These are phyloP conservation scores for Erynnis tages DNA, from an alignment of 2,888 invertebrate species.

Conservation along the genomic window DNA sequence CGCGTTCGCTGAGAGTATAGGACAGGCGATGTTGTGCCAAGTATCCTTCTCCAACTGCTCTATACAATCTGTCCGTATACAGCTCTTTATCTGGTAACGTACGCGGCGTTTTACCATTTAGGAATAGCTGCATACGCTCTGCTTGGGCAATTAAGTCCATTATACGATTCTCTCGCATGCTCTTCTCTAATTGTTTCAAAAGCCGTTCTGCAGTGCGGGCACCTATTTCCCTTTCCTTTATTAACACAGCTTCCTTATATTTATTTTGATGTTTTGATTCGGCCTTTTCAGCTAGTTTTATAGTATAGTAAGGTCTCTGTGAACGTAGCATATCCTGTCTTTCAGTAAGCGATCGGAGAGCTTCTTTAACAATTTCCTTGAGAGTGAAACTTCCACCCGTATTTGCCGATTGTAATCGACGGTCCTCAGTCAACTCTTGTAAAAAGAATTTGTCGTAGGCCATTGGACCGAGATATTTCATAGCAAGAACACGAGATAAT, in stretches of 20 bases:
- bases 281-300: conserved; percentile 67
- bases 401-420: conserved; percentile 65
- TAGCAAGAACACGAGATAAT: conserved; percentile 66
- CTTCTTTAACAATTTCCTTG: conserved; percentile 51
- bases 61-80: conserved; percentile 66
- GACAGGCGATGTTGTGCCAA: conserved; percentile 65
- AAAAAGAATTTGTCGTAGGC: conserved; percentile 75
- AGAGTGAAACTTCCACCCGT: conserved; percentile 55
- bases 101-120: conserved; percentile 64
- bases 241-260: conserved; percentile 58
- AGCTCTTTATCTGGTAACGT: conserved; percentile 67
- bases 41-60: conserved; percentile 70
- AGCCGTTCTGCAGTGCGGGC: conserved; percentile 61
- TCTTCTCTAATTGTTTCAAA: conserved; percentile 59
- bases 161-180: conserved; percentile 55
- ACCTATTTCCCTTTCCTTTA: conserved; percentile 64
- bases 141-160: conserved; percentile 69
- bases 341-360: conserved; percentile 59
- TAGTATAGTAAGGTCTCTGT: conserved; percentile 70
- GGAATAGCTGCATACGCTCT: conserved; percentile 71
- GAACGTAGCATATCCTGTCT: conserved; percentile 70
- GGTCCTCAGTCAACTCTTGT: conserved; percentile 56
- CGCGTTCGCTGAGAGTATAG: conserved; percentile 67
- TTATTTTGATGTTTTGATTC: conserved; percentile 65
- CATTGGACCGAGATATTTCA: conserved; percentile 76